Base-by-base conservation (phyloP, 30 jellyfish, hydroid and myxozoan species). In the Aurelia aurita region DNA sequence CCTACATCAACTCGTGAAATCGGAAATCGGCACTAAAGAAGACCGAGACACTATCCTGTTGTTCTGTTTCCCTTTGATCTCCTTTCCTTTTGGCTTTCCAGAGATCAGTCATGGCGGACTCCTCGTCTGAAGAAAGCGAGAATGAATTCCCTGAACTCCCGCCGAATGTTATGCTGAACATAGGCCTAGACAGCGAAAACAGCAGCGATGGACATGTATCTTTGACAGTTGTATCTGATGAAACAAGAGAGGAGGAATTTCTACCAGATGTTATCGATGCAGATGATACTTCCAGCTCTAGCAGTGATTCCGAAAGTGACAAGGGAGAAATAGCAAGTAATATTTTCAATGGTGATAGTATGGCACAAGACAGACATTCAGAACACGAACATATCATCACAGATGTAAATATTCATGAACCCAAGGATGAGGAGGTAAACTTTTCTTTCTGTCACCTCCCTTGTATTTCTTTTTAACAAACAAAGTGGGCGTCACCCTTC, bases 71-170 rank as follows among this genome's bases (percentile, higher is more conserved):
- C 7, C 46, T 39, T 39, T 39, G 51, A 39, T 5, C 51, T 39
- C 51, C 51, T 39, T 39, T 6, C 51, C 51, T 6, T 0, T 39
- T 39, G 18, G 13, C 51, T 39, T 39, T 15, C 7, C 51, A 39
- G 15, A 4, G 51, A 39, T 39, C 7, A 6, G 64, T 19, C 45
- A 80, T 80, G 90, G 90, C 65, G 43, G 45, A 27, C 58, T 16
- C 72, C 27, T 14, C 72, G 26, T 29, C 58, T n/a, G 71, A 81
- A 28, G 89, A 63, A 3, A 72, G 80, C 19, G 91, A 81, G 1
- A 44, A 29, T 29, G 91, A 81, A 9, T 81, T 81, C 45, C 91
- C 91, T 67, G 77, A 72, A 14, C 80, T 57, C 31, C 91, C 91
- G n/a, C 91, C 91, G 29, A 81, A 60, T 57, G 27, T 49, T 2